phyloP scores from a whole-genome alignment of 2,888 invertebrate species.

The Opisthograptis luteolata region DNA sequence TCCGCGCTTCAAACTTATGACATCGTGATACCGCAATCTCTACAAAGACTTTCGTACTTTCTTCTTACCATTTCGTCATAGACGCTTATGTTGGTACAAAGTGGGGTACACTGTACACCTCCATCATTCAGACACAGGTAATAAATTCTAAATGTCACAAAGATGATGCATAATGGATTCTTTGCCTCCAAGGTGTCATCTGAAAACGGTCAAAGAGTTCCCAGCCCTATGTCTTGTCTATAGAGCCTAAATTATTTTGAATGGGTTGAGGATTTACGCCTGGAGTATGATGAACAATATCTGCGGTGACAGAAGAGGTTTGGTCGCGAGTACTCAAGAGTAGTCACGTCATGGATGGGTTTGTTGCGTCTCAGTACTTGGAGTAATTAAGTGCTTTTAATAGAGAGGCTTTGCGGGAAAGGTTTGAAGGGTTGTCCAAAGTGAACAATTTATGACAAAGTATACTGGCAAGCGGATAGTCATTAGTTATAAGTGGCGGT shows the following conservation, averaged over 20 bases:
- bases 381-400: constrained; percentile 59
- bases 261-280: neutral
- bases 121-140: constrained; percentile 68
- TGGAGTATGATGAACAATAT: constrained; percentile 36
- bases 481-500: constrained; percentile 6
- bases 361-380: constrained; percentile 36
- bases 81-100: constrained; percentile 49
- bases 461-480: constrained; percentile 15
- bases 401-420: constrained; percentile 53
- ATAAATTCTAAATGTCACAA: constrained; percentile 78
- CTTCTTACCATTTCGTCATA: constrained; percentile 47
- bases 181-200: constrained; percentile 62
- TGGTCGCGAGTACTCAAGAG: constrained; percentile 44
- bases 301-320: constrained; percentile 48
- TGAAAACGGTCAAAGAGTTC: constrained; percentile 36
- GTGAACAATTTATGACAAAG: constrained; percentile 14
- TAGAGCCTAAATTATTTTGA: constrained; percentile 39
- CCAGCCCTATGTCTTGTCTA: constrained; percentile 28
- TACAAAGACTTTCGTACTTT: constrained; percentile 29
- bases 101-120: constrained; percentile 45
- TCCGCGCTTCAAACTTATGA: constrained; percentile 19
- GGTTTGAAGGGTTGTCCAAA: constrained; percentile 15
- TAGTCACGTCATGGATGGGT: constrained; percentile 37
- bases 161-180: constrained; percentile 74
- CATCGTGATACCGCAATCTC: constrained; percentile 34